phyloP scores from a whole-genome alignment of 2,797 vertebrate species.

The Falco concolor region DNA sequence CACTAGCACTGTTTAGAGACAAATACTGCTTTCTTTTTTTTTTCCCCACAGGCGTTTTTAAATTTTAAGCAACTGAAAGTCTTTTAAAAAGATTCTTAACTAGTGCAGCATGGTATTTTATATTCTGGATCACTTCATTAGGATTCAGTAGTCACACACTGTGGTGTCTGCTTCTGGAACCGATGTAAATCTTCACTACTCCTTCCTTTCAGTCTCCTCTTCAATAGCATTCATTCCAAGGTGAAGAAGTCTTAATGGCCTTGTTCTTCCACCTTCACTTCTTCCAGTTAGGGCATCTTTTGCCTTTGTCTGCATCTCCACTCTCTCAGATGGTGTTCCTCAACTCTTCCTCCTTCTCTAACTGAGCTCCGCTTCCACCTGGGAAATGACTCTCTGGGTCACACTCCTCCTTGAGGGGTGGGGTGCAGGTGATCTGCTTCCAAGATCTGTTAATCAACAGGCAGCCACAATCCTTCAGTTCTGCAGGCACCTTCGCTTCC shows the following conservation, averaged over 20 bases:
- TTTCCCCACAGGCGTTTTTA: neutral
- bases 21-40: neutral
- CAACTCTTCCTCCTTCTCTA: neutral
- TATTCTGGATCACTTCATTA: neutral
- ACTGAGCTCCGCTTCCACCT: fast-evolving
- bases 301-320: neutral
- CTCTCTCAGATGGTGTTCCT: neutral
- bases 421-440: neutral
- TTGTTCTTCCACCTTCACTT: neutral
- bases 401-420: neutral
- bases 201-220: neutral
- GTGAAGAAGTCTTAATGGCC: neutral
- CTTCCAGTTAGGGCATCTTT: neutral
- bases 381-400: neutral
- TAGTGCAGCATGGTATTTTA: neutral
- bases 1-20: neutral
- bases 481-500: neutral
- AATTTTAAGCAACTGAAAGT: neutral
- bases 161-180: neutral
- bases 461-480: neutral
- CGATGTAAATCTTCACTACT: neutral
- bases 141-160: neutral
- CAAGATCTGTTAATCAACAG: neutral
- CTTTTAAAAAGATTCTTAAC: neutral
- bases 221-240: neutral